Conservation (phyloP, 2,113 vertebrate species). For the Azemiops feae region DNA sequence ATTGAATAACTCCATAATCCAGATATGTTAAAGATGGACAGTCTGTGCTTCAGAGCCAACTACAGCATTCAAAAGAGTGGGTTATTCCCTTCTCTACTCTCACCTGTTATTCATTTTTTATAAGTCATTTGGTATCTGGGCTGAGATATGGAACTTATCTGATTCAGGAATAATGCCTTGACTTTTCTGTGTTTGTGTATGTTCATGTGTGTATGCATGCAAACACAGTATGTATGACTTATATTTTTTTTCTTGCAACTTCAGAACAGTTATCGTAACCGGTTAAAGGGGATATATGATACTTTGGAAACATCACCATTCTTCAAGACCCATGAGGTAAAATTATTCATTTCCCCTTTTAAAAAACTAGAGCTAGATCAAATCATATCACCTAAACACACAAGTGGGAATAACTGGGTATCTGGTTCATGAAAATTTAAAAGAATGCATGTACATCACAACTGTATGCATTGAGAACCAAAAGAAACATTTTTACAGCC, state of each 20-base stretch:
- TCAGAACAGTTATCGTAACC: constrained; percentile 83
- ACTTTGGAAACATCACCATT: constrained; percentile 88
- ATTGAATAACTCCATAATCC: not conserved
- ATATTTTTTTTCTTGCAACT: constrained; percentile 41
- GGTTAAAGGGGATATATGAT: constrained; percentile 83
- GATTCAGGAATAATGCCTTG: not conserved
- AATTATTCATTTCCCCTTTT: not conserved
- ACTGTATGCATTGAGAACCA: not conserved
- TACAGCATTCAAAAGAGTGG: not conserved
- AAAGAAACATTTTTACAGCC: not conserved
- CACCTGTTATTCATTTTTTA: not conserved
- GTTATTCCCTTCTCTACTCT: not conserved
- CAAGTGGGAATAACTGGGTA: not conserved
- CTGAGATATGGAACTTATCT: not conserved
- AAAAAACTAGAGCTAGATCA: not conserved
- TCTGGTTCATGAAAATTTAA: not conserved
- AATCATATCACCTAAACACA: not conserved
- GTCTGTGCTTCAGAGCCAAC: not conserved
- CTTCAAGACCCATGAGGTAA: constrained; percentile 96
- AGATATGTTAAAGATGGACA: not conserved
- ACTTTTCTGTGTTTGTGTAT: not conserved
- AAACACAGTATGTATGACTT: not conserved
- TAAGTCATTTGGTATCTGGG: not conserved
- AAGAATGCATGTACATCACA: not conserved
- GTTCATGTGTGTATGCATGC: not conserved